Base-by-base conservation (phyloP, 2,888 invertebrate species). In the Caenorhabditis sp. region DNA sequence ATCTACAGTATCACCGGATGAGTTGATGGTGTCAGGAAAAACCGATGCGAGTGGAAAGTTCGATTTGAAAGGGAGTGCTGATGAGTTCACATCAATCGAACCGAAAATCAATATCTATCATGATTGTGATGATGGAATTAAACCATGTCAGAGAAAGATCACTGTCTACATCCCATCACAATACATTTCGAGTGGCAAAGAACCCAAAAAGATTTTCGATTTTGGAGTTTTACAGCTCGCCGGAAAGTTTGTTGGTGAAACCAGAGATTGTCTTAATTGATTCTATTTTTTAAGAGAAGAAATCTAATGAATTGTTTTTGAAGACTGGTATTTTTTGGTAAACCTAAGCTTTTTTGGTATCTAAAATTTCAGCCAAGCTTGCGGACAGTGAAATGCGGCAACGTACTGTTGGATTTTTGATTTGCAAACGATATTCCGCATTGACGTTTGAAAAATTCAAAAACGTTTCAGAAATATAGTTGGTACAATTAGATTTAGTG, bases 141-240 rank as follows among this genome's bases (percentile, higher is more conserved):
- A 75, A 73, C 84, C 84, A 1, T 84, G 84, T 63, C 83, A 84
- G 62, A 57, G 83, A 57, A 84, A 84, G 63, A 79, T 84, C 77
- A 83, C 81, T 19, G 79, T 84, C 60, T 79, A 79, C 62, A 82
- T 84, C 64, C 81, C 80, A 17, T 69, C 77, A 66, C 71, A 76
- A 49, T 84, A 84, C 79, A 81, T 84, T 64, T 65, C 78, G 14
- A 61, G 54, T 21, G 83, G 83, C 59, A 72, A 74, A 57, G 67
- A 68, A 8, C 73, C 81, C 37, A 78, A 79, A 71, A 76, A 78
- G 66, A 70, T 81, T 36, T 81, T 72, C 65, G 80, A 81, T 26
- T 79, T 79, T n/a, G 81, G 81, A 58, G 68, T 65, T 12, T 69
- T 81, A 36, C 78, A 80, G 49, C 62, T 81, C 12, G 78, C 80